Percentiles rank a stretch among this genome's conserved stretches.
These are phyloP conservation scores for Bubalus kerabau DNA, from an alignment of 2,113 vertebrate genomes.

Conservation along the genomic window DNA sequence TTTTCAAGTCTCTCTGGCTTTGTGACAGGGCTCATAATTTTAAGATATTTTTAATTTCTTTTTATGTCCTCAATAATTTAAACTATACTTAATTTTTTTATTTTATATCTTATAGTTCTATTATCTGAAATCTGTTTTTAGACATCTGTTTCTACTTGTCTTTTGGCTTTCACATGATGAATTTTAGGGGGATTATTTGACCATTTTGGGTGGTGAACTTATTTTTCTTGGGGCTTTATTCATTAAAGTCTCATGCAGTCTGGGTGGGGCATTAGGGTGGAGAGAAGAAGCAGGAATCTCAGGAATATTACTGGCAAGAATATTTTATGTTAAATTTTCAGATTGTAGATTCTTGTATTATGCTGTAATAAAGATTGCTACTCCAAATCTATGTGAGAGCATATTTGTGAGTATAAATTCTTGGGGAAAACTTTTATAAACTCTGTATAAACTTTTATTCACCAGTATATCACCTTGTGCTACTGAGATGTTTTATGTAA, in stretches of 20 bases:
- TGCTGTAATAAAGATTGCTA: background rate
- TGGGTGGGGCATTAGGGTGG: background rate
- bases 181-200: background rate
- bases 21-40: background rate
- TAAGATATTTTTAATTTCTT: background rate
- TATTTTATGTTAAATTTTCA: background rate
- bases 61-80: background rate
- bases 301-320: background rate
- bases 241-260: background rate
- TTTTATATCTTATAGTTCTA: background rate
- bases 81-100: slow-evolving; percentile 8
- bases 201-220: background rate
- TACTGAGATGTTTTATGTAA: background rate
- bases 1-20: background rate
- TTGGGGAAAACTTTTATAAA: background rate
- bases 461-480: background rate
- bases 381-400: background rate
- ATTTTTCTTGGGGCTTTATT: background rate
- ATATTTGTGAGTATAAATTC: background rate
- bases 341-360: background rate
- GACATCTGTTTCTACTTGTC: background rate
- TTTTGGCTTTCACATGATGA: background rate
- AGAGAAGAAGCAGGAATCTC: background rate
- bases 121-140: background rate
- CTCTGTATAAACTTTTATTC: background rate